Base-by-base conservation (phyloP, 2,797 vertebrate genomes). In the Mormyrops boulengeri region DNA sequence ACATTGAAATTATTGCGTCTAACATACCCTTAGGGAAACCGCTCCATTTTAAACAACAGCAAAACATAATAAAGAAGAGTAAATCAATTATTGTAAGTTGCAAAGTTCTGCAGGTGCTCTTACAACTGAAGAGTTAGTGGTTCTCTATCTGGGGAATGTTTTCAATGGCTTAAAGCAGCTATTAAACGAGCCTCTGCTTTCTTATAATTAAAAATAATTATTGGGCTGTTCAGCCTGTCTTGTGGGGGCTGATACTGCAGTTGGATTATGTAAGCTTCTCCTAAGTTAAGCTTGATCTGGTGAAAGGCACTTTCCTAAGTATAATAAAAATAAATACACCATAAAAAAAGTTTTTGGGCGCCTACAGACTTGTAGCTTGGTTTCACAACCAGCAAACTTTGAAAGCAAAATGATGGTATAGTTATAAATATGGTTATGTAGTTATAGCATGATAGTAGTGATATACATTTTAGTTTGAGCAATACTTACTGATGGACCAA, bases 131-230 rank as follows among this genome's bases (percentile, higher is more conserved):
- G 47, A 85, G 82, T 85, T 52, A n/a, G 82, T 9, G n/a, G 9
- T 85, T 85, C 82, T 47, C 77, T 47, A n/a, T 22, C 77, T 12
- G 49, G 49, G 44, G 44, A 85, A 30, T 52, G 47, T 49, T 85
- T 85, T 85, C 47, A 50, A 52, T 52, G 44, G 82, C 44, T 52
- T 50, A 52, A 85, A 85, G 44, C 82, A 52, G 44, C n/a, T 52
- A 52, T 52, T 85, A 85, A 85, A 85, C 4, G 4, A 85, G n/a
- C 11, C 47, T 85, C 49, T 50, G 44, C 82, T 50, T 85, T 50
- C 44, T 85, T 50, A 85, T 52, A 52, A 85, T 85, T 85, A 85
- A 52, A 26, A 85, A 85, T 52, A 85, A 85, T 85, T 85, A 85
- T 26, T 85, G 22, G 82, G n/a, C 82, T 85, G 82, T 26, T 85